Conservation (phyloP, 2,888 invertebrate genomes). For the Prenolepis imparis region DNA sequence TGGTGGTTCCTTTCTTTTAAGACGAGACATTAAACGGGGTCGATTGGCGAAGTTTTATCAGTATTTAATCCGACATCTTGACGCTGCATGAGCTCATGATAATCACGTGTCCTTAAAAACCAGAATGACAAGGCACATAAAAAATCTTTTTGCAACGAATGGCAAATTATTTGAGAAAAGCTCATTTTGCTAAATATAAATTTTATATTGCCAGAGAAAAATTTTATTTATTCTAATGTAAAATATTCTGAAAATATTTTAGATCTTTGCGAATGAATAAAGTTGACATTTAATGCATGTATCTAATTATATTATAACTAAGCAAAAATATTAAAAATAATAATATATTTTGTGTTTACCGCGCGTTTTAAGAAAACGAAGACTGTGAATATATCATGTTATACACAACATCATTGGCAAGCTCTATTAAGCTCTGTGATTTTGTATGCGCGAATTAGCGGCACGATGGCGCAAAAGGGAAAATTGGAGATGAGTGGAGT, state of each 20-base stretch:
- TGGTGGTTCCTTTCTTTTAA: constrained; percentile 72
- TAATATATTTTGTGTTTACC: neutral
- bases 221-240: neutral
- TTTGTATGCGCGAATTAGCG: constrained; percentile 51
- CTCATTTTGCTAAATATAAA: constrained; percentile 1
- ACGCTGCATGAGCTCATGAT: constrained; percentile 39
- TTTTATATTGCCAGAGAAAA: neutral
- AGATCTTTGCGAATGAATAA: neutral
- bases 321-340: neutral
- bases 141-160: neutral
- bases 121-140: neutral
- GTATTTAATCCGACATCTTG: constrained; percentile 68
- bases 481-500: constrained; percentile 8
- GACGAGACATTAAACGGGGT: constrained; percentile 71
- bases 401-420: neutral
- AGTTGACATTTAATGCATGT: neutral
- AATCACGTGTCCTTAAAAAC: constrained; percentile 27
- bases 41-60: constrained; percentile 71
- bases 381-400: neutral
- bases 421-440: neutral
- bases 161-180: neutral
- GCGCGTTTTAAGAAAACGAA: neutral
- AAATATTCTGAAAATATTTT: neutral
- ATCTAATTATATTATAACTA: neutral
- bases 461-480: constrained; percentile 54